Percentiles rank a stretch among this genome's conserved stretches.
Evolutionary conservation across 2,888 invertebrate genomes (phyloP).

Genomic region (Slavum lentiscoides): DNA sequence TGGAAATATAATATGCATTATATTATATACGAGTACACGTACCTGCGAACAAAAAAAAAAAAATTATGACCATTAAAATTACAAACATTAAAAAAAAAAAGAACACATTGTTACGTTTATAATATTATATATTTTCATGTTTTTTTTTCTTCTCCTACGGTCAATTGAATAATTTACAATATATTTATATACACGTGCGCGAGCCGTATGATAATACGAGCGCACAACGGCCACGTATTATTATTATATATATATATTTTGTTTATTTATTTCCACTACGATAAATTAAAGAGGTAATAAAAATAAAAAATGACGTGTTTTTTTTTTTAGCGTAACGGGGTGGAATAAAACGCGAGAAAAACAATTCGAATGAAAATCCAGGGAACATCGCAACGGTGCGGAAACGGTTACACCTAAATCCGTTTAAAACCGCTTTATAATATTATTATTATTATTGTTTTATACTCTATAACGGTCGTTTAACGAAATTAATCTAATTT

Average conservation of each 20-base stretch:
- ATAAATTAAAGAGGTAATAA: conserved; percentile 46
- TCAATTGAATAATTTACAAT: conserved; percentile 49
- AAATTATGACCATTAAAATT: conserved; percentile 14
- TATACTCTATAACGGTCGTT: not conserved
- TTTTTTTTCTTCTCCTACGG: conserved; percentile 30
- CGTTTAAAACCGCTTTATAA: not conserved
- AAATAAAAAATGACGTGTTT: conserved; percentile 38
- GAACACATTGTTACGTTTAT: not conserved
- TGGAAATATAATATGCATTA: conserved; percentile 3
- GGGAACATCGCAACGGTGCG: not conserved
- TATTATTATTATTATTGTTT: not conserved
- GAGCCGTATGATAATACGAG: not conserved
- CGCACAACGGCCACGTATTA: conserved; percentile 12
- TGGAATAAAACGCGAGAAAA: not conserved
- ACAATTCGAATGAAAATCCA: not conserved
- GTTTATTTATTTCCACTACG: conserved; percentile 2
- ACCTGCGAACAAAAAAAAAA: conserved; percentile 24
- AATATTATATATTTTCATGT: conserved; percentile 6
- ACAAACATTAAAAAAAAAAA: conserved; percentile 16
- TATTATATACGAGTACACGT: too few relatives aligned
- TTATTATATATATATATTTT: not conserved
- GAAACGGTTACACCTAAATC: conserved; percentile 5
- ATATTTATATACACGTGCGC: not conserved
- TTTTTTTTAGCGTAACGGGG: conserved; percentile 15
- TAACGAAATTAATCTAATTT: too few relatives aligned